Base-by-base conservation (phyloP, 2,113 vertebrate species). In the Lepisosteus osseus region DNA sequence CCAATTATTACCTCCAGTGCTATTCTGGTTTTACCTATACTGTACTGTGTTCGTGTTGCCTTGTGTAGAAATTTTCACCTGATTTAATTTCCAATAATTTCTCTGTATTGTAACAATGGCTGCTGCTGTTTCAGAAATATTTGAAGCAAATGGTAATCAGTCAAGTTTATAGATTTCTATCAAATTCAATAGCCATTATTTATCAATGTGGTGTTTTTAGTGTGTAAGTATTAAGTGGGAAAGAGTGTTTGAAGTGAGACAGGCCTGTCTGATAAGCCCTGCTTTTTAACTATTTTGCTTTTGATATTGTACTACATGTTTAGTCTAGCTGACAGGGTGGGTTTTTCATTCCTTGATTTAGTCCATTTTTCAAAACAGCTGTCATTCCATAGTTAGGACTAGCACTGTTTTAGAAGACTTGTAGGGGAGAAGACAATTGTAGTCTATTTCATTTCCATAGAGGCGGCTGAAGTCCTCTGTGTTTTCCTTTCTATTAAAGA, bases 261-360 rank as follows among this genome's bases (percentile, higher is more conserved):
- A 42, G 43, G 66, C 72, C 72, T 69, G 45, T 40, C 13, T 68
- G 55, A 65, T 77, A 69, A 63, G 57, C 54, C 54, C 67, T 61
- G 17, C 65, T 76, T 73, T 78, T 63, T 63, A 72, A 74, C 66
- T 40, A 63, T 44, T 43, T 15, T 42, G 66, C 59, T 57, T 68
- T 66, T 74, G 65, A 74, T 73, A 74, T n/a, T 17, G 47, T 15
- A 43, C 17, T 3, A 17, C 47, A 40, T 82, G 78, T 78, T 82
- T 78, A 80, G 78, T 80, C 80, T 82, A 76, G 65, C 57, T 71
- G 45, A 71, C 17, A 51, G 17, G 70, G 17, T 51, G 12, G 47
- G 47, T 9, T 51, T 51, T 51, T 51, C 47, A 6, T 51, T 51
- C 5, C 9, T 5, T 6, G 47, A 51, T 51, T 5, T 9, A 9